Percentiles rank a stretch among this genome's conserved stretches.
These are phyloP conservation scores for Sclerodermus sp. DNA, from an alignment of 2,888 invertebrate genomes.

Conservation along the genomic window DNA sequence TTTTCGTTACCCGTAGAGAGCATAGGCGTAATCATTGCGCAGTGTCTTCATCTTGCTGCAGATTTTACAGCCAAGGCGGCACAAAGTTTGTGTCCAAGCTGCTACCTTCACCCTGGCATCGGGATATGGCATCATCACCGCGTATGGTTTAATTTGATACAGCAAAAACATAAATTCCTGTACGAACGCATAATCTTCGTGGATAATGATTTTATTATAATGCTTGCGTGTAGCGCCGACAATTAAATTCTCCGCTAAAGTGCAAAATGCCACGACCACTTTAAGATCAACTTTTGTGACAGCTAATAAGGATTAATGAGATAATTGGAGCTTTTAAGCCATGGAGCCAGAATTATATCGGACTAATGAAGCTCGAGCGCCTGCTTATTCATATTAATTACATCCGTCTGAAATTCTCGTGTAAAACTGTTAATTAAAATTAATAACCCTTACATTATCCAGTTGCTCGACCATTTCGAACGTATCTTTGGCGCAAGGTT, in stretches of 20 bases:
- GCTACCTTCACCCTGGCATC: constrained; percentile 58
- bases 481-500: constrained; percentile 16
- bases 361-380: not conserved
- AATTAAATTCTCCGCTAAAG: too few species aligned
- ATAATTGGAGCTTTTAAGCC: not conserved
- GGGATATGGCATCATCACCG: constrained; percentile 53
- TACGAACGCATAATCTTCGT: too few species aligned
- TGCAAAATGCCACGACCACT: too few species aligned
- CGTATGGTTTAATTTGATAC: constrained; percentile 58
- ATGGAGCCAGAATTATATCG: not conserved
- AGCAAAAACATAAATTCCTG: constrained; percentile 60
- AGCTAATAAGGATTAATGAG: not conserved
- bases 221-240: too few species aligned
- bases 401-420: too few species aligned
- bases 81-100: constrained; percentile 61
- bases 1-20: constrained; percentile 55
- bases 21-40: constrained; percentile 63
- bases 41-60: constrained; percentile 61
- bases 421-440: not conserved
- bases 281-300: not conserved
- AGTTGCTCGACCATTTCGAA: constrained; percentile 29
- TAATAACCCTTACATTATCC: constrained; percentile 21
- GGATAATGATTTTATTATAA: too few species aligned
- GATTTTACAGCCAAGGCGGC: constrained; percentile 53
- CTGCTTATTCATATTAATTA: not conserved